Conservation (phyloP, 1,140 invertebrate species). For the Brevipalpus yothersi region DNA sequence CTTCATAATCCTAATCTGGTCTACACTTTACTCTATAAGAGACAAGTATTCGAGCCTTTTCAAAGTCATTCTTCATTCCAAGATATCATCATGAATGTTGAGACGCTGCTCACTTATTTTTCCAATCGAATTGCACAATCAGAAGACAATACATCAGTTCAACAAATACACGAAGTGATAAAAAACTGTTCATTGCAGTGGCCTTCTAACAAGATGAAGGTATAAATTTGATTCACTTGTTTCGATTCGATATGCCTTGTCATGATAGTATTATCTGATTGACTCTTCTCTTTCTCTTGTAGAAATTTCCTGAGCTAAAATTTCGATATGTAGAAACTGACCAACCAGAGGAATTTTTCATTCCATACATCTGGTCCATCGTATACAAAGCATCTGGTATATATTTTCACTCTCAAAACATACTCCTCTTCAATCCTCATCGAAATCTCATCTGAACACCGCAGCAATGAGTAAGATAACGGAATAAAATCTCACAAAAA, state of each 20-base stretch:
- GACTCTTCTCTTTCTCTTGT: slow-evolving; percentile 14
- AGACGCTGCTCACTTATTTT: slow-evolving; percentile 73
- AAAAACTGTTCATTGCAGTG: slow-evolving; percentile 60
- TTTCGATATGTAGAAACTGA: slow-evolving; percentile 99
- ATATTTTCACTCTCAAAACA: slow-evolving; percentile 36
- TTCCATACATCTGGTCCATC: slow-evolving; percentile 92
- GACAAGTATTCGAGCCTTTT: slow-evolving; percentile 65
- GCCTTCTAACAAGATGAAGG: slow-evolving; percentile 69
- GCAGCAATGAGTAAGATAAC: too few species aligned
- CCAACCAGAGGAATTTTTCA: slow-evolving; percentile 94
- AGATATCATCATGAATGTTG: slow-evolving; percentile 87
- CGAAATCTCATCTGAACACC: slow-evolving; percentile 2
- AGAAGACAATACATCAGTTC: slow-evolving; percentile 44
- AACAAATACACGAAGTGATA: slow-evolving; percentile 58
- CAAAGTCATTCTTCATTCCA: slow-evolving; percentile 66
- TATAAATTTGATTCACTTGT: slow-evolving; percentile 23
- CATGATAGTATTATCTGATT: slow-evolving; percentile 3
- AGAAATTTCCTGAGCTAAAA: slow-evolving; percentile 96
- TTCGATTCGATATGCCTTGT: too few species aligned
- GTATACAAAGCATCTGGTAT: slow-evolving; percentile 51
- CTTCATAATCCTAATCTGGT: slow-evolving; percentile 78
- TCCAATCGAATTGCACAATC: slow-evolving; percentile 36
- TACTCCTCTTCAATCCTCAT: slow-evolving; percentile 18
- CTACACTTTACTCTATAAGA: slow-evolving; percentile 83
- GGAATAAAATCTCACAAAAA: too few species aligned